These are phyloP conservation scores for Blera fallax DNA, from an alignment of 2,888 invertebrate genomes.

Conservation along the genomic window DNA sequence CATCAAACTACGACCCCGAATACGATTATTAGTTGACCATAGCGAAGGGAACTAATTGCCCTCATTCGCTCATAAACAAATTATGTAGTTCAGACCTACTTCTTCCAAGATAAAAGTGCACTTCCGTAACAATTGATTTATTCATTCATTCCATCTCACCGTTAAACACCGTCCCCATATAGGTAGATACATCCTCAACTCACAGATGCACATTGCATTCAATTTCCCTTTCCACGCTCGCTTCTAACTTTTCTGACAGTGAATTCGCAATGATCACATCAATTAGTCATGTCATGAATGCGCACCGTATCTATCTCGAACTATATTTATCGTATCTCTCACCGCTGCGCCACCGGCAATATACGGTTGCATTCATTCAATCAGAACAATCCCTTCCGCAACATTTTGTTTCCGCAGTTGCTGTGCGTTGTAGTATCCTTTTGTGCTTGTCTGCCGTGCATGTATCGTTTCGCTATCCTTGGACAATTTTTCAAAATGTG, in stretches of 20 bases:
- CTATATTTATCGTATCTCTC: not conserved
- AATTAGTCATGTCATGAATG: constrained; percentile 57
- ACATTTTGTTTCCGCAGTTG: constrained; percentile 27
- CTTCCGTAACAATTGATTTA: not conserved
- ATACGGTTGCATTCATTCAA: constrained; percentile 33
- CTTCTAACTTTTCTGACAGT: constrained; percentile 16
- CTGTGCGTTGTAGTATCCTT: not conserved
- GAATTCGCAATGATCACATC: constrained; percentile 45
- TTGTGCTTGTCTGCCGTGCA: not conserved
- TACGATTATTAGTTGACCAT: too few relatives aligned
- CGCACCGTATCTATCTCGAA: constrained; percentile 22
- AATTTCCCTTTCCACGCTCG: constrained; percentile 13
- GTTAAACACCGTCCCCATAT: not conserved
- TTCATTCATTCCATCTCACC: not conserved
- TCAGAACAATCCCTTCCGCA: constrained; percentile 57
- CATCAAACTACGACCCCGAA: too few relatives aligned
- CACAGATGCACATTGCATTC: not conserved
- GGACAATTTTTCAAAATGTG: constrained; percentile 30
- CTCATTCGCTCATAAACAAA: too few relatives aligned
- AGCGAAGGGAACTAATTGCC: too few relatives aligned
- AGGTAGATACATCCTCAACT: not conserved
- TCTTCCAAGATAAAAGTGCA: not conserved
- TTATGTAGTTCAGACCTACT: too few relatives aligned
- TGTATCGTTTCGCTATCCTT: constrained; percentile 32
- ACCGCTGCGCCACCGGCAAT: not conserved